Conservation (phyloP, 1,140 invertebrate species). For the Dendroctonus ponderosae region DNA sequence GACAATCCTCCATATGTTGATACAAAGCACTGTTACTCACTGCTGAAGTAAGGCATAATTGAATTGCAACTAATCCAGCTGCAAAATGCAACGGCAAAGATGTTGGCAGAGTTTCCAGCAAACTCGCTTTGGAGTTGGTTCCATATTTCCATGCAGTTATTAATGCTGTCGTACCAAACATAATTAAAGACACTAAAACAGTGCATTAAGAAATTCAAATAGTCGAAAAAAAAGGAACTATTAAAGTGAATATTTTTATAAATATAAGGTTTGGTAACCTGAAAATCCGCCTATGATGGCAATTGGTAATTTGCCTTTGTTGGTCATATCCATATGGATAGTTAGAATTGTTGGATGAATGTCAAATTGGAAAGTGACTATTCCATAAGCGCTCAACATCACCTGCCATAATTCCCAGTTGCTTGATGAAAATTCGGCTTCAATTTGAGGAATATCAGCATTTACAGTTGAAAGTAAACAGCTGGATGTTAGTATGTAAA, state of each 20-base stretch:
- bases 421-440: slow-evolving; percentile 4
- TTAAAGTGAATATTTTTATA: background rate
- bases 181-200: slow-evolving; percentile 57
- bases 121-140: slow-evolving; percentile 52
- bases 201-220: background rate
- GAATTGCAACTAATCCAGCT: slow-evolving; percentile 67
- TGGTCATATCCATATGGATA: slow-evolving; percentile 76
- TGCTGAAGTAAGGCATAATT: slow-evolving; percentile 72
- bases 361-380: slow-evolving; percentile 72
- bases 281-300: slow-evolving; percentile 65
- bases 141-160: slow-evolving; percentile 65
- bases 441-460: slow-evolving; percentile 1
- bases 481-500: slow-evolving; percentile 58
- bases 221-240: slow-evolving; percentile 10
- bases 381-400: slow-evolving; percentile 61
- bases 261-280: slow-evolving; percentile 49
- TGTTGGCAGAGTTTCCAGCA: slow-evolving; percentile 62
- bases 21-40: slow-evolving; percentile 73
- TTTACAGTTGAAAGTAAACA: slow-evolving; percentile 50
- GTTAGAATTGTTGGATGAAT: slow-evolving; percentile 77
- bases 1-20: slow-evolving; percentile 67
- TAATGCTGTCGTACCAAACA: slow-evolving; percentile 64
- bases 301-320: slow-evolving; percentile 61
- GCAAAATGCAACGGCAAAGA: slow-evolving; percentile 60
- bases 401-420: slow-evolving; percentile 48